Base-by-base conservation (phyloP, 1,140 invertebrate species). In the Eumaeus atala region DNA sequence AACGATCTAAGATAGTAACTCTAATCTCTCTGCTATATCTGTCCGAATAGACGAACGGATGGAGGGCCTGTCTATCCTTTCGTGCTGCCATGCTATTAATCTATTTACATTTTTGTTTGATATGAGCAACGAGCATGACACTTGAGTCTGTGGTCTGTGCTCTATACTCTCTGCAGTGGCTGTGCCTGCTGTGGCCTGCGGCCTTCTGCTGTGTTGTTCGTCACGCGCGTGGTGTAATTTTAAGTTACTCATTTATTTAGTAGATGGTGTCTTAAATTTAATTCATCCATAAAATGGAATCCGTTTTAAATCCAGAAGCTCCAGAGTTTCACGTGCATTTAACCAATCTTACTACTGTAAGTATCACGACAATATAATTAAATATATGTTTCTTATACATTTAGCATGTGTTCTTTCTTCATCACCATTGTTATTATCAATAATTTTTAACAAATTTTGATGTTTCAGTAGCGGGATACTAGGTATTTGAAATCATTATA, bases 241-340 rank as follows among this genome's bases (percentile, higher is more conserved):
- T 54, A 54, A 55, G 51, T 63, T 66, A 56, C 55, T 59, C 49
- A 59, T 67, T 65, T 21, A 28, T 53, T 60, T 63, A 58, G 21
- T 54, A 16, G 1, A 44, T 58, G 51, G 48, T 58, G 42, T 51
- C 66, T 58, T 44, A 58, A 18, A 58, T 58, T 48, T 56, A 33
- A 54, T 62, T 62, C 35, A 14, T 38, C 44, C 55, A 51, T 60
- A 76, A 68, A 59, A 80, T 83, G 79, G 70, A 77, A 70, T 83
- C 74, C 6, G 60, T 62, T 55, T 64, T 83, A 59, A 80, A 83
- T 70, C 79, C 79, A 6, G 74, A 80, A 58, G 77, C 75, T 37
- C 75, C 77, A 16, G 79, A 83, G 48, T 83, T 83, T 67, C 67
- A 74, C 47, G 71, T 75, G 40, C 63, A 76, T 59, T 57, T 80